Conservation (phyloP, 2,113 vertebrate species). For the Nycticryphes semicollaris region DNA sequence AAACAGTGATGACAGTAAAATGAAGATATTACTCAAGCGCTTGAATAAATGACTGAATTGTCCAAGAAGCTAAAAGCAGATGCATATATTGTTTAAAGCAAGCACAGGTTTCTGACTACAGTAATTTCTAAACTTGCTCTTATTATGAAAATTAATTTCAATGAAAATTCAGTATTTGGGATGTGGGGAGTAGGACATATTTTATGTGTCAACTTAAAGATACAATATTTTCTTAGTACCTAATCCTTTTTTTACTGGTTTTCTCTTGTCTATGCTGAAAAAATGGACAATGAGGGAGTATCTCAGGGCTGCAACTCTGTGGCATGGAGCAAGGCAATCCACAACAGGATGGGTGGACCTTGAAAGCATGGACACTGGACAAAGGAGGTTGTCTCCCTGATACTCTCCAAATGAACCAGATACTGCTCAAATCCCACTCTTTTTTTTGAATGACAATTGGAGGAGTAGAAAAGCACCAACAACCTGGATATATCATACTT, state of each 20-base stretch:
- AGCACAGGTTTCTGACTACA: background rate
- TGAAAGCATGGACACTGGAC: background rate
- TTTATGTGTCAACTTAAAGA: background rate
- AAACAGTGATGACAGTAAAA: background rate
- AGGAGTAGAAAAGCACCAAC: background rate
- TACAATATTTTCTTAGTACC: background rate
- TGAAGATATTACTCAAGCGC: background rate
- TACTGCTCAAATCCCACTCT: background rate
- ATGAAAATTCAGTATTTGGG: background rate
- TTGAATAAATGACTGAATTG: background rate
- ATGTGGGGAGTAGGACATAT: background rate
- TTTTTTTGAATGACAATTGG: background rate
- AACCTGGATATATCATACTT: background rate
- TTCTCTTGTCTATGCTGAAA: background rate
- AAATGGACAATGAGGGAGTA: background rate
- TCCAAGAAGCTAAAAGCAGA: background rate
- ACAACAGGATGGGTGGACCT: background rate
- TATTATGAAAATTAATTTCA: background rate
- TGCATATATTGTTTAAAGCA: background rate
- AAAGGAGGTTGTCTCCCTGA: background rate
- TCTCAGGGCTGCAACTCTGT: background rate
- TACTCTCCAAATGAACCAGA: background rate
- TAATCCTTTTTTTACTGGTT: background rate
- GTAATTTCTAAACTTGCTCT: background rate
- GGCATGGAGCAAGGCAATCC: background rate